These are phyloP conservation scores for Acanthisitta chloris DNA, from an alignment of 2,113 vertebrate genomes.

Conservation along the genomic window DNA sequence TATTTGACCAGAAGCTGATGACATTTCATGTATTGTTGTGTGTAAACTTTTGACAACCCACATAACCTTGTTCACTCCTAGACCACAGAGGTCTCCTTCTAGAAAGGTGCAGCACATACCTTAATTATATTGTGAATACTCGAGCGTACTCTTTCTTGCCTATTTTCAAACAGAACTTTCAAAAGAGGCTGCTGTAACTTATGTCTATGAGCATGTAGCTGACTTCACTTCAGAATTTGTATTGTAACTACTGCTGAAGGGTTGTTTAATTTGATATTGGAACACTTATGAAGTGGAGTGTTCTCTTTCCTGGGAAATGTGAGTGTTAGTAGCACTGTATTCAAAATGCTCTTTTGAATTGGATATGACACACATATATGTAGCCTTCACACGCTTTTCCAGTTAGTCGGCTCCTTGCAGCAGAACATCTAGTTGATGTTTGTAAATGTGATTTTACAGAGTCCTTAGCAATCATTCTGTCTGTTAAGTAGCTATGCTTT, in stretches of 20 bases:
- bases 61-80: background rate
- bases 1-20: background rate
- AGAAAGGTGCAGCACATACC: background rate
- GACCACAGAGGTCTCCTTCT: background rate
- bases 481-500: background rate
- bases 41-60: background rate
- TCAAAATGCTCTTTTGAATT: background rate
- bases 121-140: background rate
- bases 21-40: background rate
- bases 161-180: background rate
- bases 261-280: background rate
- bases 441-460: background rate
- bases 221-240: background rate
- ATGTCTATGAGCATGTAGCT: background rate
- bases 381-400: background rate
- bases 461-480: background rate
- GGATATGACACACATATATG: background rate
- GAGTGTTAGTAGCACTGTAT: background rate
- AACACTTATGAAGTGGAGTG: rapidly evolving
- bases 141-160: background rate
- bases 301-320: background rate
- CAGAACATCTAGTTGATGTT: background rate
- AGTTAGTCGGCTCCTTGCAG: background rate
- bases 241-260: background rate
- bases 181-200: background rate